Conservation (phyloP, 2,888 invertebrate genomes). For the Pachymerium ferrugineum region DNA sequence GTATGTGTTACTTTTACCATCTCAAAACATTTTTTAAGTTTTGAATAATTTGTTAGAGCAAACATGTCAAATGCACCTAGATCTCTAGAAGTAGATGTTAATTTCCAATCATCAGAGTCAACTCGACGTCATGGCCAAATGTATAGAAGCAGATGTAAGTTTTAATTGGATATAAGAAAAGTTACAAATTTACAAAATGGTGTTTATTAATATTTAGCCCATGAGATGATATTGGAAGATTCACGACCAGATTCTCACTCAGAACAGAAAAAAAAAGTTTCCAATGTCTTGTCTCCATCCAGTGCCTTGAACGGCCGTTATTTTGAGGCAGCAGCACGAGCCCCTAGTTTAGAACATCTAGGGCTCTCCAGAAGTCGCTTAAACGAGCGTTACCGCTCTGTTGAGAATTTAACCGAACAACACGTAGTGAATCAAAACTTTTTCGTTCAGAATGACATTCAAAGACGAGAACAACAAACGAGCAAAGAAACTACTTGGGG, state of each 20-base stretch:
- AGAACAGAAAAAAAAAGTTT: not conserved
- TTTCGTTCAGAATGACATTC: slow-evolving; percentile 28
- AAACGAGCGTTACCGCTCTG: slow-evolving; percentile 83
- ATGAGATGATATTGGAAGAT: slow-evolving; percentile 28
- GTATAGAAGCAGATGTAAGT: slow-evolving; percentile 27
- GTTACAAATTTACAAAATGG: not conserved
- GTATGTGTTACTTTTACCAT: not conserved
- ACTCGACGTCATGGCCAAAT: not conserved
- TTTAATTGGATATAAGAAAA: no score
- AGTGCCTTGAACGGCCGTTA: slow-evolving; percentile 76
- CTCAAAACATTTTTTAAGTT: not conserved
- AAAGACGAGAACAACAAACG: not conserved
- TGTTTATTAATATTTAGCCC: not conserved
- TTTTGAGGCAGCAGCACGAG: slow-evolving; percentile 55
- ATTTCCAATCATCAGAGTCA: not conserved
- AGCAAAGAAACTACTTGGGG: slow-evolving; percentile 28
- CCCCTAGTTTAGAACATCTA: slow-evolving; percentile 50
- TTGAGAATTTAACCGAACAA: slow-evolving; percentile 54
- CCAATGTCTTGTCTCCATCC: not conserved
- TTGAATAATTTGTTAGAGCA: not conserved
- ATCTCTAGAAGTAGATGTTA: slow-evolving; percentile 28
- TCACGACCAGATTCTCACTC: not conserved
- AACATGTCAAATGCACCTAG: not conserved
- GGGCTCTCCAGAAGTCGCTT: slow-evolving; percentile 78
- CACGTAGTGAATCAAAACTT: slow-evolving; percentile 29